Evolutionary conservation across 1,140 invertebrate species (phyloP).

Genomic region (silkworm (Bombyx mori)): ASM3026992v2 NC_085117.1:10560501-10561000

Average conservation of each 20-base stretch:
- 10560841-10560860: too few species aligned
- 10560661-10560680: constrained; percentile 24
- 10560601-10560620: constrained; percentile 76
- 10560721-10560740: constrained; percentile 7
- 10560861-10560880: too few species aligned
- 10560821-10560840: too few species aligned
- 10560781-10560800: too few species aligned
- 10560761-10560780: too few species aligned
- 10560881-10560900: too few species aligned
- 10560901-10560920: too few species aligned
- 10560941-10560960: too few species aligned
- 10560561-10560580: constrained; percentile 80
- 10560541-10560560: constrained; percentile 76
- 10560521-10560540: constrained; percentile 57
- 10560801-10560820: too few species aligned
- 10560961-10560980: too few species aligned
- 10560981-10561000: too few species aligned
- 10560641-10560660: constrained; percentile 23
- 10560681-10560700: constrained; percentile 39
- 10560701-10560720: constrained; percentile 28
- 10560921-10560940: too few species aligned
- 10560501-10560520: constrained; percentile 65
- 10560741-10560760: background rate
- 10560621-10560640: constrained; percentile 7
- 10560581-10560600: constrained; percentile 79